These are phyloP conservation scores for Caerostris extrusa DNA, from an alignment of 1,140 invertebrate genomes.

Conservation along the genomic window DNA sequence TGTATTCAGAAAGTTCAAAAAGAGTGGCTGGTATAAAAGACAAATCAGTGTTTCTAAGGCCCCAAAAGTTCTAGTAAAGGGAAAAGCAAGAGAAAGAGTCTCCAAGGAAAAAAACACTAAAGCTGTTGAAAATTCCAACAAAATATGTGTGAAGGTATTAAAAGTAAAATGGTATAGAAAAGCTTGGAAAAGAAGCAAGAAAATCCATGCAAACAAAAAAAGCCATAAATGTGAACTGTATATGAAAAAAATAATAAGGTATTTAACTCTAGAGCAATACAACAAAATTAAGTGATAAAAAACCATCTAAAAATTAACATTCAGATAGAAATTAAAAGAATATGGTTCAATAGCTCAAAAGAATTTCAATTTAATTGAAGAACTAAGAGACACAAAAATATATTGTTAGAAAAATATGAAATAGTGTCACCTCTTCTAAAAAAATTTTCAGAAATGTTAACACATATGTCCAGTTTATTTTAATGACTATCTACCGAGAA, in stretches of 20 bases:
- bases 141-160: neutral
- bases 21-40: neutral
- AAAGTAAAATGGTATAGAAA: no score
- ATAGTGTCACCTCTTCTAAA: neutral
- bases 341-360: neutral
- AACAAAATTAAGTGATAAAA: no score
- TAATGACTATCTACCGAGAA: neutral
- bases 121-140: no score
- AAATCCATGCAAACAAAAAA: no score
- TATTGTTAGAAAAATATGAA: neutral
- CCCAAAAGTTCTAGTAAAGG: neutral
- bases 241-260: no score
- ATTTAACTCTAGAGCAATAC: no score
- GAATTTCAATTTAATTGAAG: neutral
- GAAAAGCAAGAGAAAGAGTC: neutral
- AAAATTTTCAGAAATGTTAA: neutral
- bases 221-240: no score
- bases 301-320: no score
- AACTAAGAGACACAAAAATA: neutral
- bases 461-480: neutral
- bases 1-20: neutral
- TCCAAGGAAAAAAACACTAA: neutral
- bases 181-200: no score
- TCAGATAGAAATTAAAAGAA: neutral
- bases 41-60: neutral